Evolutionary conservation across 1,140 invertebrate species (phyloP).

Genomic region (Apis laboriosa): DNA sequence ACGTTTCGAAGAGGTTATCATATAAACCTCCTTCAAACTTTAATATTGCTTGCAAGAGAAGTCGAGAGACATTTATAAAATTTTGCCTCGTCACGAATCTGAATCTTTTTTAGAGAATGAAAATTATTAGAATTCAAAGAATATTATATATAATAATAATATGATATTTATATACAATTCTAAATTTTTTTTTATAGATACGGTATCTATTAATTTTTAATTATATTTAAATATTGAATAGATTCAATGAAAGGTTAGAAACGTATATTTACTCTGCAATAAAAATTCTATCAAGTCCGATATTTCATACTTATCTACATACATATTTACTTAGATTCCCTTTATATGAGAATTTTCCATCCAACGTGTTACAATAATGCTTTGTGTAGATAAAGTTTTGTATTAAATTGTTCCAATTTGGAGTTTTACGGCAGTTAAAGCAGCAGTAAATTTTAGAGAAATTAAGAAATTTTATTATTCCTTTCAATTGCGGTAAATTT

Average conservation of each 20-base stretch:
- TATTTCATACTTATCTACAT: neutral
- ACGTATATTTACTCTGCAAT: neutral
- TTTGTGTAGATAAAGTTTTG: neutral
- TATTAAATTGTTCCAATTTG: conserved; percentile 24
- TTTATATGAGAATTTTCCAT: neutral
- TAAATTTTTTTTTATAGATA: too few species aligned
- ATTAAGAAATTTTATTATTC: neutral
- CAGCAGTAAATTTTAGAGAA: neutral
- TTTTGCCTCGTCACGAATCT: neutral
- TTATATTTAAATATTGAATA: too few species aligned
- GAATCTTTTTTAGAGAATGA: too few species aligned
- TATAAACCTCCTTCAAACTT: neutral
- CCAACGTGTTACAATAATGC: neutral
- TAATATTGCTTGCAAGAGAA: neutral
- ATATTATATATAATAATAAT: too few species aligned
- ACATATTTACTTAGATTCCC: neutral
- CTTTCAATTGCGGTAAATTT: neutral
- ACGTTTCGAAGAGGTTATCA: too few species aligned
- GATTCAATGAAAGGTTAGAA: fast-evolving
- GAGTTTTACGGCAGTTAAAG: neutral
- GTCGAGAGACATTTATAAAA: conserved; percentile 12
- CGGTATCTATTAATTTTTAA: neutral
- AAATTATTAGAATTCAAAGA: neutral
- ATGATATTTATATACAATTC: too few species aligned
- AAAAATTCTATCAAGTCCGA: neutral